Conservation (phyloP, 2,888 invertebrate species). For the Chymomyza caudatula region DNA sequence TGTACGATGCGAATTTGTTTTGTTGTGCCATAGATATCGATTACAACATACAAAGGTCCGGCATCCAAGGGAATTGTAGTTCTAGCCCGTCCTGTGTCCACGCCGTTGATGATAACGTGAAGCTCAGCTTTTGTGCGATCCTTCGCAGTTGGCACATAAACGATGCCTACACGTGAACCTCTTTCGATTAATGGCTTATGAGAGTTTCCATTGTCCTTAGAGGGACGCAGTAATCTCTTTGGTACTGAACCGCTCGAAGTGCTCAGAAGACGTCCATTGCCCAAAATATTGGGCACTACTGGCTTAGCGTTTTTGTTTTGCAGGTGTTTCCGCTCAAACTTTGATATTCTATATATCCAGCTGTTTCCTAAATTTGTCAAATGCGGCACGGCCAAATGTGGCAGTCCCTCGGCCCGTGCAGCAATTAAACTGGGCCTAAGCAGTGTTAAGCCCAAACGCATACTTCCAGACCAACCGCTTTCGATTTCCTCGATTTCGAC, state of each 20-base stretch:
- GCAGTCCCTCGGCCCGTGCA: conserved; percentile 83
- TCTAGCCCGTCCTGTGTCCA: conserved; percentile 94
- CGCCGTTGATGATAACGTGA: conserved; percentile 98
- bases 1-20: conserved; percentile 96
- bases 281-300: conserved; percentile 70
- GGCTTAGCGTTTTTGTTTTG: conserved; percentile 34
- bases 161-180: conserved; percentile 85
- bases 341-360: conserved; percentile 96
- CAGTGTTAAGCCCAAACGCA: conserved; percentile 88
- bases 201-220: conserved; percentile 73
- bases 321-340: conserved; percentile 79
- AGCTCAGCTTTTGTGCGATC: conserved; percentile 89
- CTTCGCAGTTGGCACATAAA: conserved; percentile 87
- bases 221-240: conserved; percentile 85
- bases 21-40: conserved; percentile 98
- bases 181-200: conserved; percentile 92
- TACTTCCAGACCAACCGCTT: conserved; percentile 92
- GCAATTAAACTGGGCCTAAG: conserved; percentile 88
- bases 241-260: conserved; percentile 86
- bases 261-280: conserved; percentile 81
- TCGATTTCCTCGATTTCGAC: conserved; percentile 96
- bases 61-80: conserved; percentile 91
- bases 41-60: conserved; percentile 92
- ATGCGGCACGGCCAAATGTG: conserved; percentile 94
- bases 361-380: conserved; percentile 91